These are phyloP conservation scores for Liolophura sinensis DNA, from an alignment of 1,140 invertebrate genomes.

Conservation along the genomic window DNA sequence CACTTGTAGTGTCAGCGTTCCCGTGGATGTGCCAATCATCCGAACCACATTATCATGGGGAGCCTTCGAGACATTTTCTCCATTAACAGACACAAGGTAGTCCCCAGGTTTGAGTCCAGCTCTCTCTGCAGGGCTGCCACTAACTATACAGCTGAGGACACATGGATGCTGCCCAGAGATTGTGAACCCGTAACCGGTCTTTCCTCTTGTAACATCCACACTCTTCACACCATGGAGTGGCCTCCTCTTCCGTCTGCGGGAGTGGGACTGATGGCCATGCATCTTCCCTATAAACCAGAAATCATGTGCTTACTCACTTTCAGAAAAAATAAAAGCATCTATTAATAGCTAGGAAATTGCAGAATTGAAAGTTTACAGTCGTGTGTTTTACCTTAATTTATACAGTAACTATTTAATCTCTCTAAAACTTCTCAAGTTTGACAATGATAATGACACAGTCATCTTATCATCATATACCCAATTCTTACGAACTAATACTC, in stretches of 20 bases:
- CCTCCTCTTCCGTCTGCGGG: slow-evolving; percentile 75
- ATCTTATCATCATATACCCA: too few species aligned
- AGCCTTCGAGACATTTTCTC: slow-evolving; percentile 82
- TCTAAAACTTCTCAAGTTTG: too few species aligned
- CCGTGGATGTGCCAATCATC: slow-evolving; percentile 82
- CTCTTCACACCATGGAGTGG: slow-evolving; percentile 79
- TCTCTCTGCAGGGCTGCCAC: slow-evolving; percentile 79
- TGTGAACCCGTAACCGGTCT: slow-evolving; percentile 88
- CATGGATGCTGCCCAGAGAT: slow-evolving; percentile 93
- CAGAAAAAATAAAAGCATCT: too few species aligned
- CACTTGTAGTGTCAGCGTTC: slow-evolving; percentile 78
- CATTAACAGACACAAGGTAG: slow-evolving; percentile 89
- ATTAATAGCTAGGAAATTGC: too few species aligned
- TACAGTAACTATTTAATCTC: too few species aligned
- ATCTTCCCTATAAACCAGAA: too few species aligned
- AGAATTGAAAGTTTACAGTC: too few species aligned
- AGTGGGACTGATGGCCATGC: slow-evolving; percentile 22
- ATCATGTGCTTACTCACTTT: too few species aligned
- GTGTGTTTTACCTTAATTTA: too few species aligned
- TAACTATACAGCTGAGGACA: slow-evolving; percentile 84
- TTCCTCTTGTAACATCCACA: slow-evolving; percentile 81
- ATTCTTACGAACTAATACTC: too few species aligned
- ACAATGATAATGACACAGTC: too few species aligned
- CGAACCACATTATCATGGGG: slow-evolving; percentile 91
- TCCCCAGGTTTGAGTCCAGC: slow-evolving; percentile 88